These are phyloP conservation scores for Xenopus petersii DNA, from an alignment of 2,797 vertebrate species.

Conservation along the genomic window DNA sequence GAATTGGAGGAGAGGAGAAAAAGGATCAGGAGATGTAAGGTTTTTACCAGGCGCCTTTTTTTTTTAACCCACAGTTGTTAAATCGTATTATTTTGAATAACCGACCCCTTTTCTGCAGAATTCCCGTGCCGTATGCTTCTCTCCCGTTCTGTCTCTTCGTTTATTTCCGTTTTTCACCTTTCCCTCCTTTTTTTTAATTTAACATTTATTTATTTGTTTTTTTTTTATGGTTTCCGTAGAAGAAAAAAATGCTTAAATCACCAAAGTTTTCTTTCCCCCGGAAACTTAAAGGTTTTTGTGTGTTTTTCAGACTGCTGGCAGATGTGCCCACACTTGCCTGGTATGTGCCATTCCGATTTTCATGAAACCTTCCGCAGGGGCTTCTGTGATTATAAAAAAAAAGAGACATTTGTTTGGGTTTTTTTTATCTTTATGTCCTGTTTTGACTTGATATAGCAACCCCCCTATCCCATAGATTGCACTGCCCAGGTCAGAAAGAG, in stretches of 20 bases:
- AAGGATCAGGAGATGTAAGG: slow-evolving; percentile 46
- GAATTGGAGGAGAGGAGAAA: slow-evolving; percentile 36
- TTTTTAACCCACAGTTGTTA: slow-evolving; percentile 19
- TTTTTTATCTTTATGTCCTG: background rate
- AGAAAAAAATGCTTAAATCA: slow-evolving; percentile 15
- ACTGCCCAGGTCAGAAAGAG: too few relatives aligned
- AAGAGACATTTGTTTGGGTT: background rate
- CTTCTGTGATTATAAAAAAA: background rate
- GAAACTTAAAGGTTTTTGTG: slow-evolving; percentile 30
- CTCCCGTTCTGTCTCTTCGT: background rate
- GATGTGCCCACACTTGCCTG: slow-evolving; percentile 28
- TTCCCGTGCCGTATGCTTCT: background rate
- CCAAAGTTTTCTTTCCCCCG: slow-evolving; percentile 29
- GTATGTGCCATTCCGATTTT: slow-evolving; percentile 33
- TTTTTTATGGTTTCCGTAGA: slow-evolving; percentile 8
- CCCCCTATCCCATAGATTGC: background rate
- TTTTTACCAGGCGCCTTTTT: slow-evolving; percentile 46
- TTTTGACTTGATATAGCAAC: slow-evolving; percentile 8
- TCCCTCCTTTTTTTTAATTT: background rate
- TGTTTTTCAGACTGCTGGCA: slow-evolving; percentile 23
- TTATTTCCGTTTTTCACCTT: background rate
- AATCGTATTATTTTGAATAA: slow-evolving; percentile 8
- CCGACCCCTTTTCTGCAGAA: slow-evolving; percentile 21
- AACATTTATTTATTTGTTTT: background rate
- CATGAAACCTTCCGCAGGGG: background rate